phyloP scores from a whole-genome alignment of 2,113 vertebrate genomes.

The Danio rerio region DNA sequence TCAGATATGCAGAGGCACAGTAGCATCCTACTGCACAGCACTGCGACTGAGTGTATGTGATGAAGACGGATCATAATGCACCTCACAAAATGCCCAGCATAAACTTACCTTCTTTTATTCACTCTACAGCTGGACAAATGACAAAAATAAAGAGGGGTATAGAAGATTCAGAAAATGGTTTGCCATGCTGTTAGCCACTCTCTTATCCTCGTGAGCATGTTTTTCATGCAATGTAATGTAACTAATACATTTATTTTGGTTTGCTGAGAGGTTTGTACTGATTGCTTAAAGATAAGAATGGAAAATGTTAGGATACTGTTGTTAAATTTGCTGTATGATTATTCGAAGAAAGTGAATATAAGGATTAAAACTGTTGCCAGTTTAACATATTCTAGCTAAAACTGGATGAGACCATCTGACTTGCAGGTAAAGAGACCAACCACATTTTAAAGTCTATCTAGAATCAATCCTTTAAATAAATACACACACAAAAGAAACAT shows the following conservation, averaged over 20 bases:
- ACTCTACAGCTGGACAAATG: neutral
- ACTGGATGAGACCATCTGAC: neutral
- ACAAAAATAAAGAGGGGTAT: neutral
- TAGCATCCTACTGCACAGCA: slow-evolving; percentile 7
- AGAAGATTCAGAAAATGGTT: neutral
- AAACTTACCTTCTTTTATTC: slow-evolving; percentile 13
- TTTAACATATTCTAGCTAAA: neutral
- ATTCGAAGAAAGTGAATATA: too few relatives aligned
- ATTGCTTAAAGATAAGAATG: neutral
- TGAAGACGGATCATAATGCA: neutral
- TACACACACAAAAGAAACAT: neutral
- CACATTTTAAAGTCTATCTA: neutral
- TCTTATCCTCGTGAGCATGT: slow-evolving; percentile 64
- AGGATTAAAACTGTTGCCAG: too few relatives aligned
- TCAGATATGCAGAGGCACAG: slow-evolving; percentile 14
- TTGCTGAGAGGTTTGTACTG: neutral
- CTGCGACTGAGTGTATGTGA: neutral
- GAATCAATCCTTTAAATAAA: neutral
- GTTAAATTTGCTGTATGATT: neutral
- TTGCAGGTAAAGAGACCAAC: neutral
- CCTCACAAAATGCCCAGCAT: slow-evolving; percentile 17
- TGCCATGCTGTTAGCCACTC: slow-evolving; percentile 65
- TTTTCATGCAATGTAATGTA: neutral
- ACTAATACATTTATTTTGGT: neutral
- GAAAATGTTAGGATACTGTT: neutral